These are phyloP conservation scores for Taurulus bubalis DNA, from an alignment of 2,113 vertebrate species.

Conservation along the genomic window DNA sequence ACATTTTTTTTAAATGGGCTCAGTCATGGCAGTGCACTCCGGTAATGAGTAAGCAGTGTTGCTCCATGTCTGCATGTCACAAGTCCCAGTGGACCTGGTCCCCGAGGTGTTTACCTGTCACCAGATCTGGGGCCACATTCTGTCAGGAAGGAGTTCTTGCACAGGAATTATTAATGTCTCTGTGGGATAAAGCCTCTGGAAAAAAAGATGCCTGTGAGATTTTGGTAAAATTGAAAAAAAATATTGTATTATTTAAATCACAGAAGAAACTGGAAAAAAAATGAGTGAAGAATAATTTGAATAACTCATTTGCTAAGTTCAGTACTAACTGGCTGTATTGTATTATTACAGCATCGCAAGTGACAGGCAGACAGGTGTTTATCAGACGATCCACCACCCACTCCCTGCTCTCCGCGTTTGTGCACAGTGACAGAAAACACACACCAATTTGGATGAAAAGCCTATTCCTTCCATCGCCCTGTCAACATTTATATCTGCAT, in stretches of 20 bases:
- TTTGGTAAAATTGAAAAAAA: not conserved
- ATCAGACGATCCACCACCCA: constrained; percentile 12
- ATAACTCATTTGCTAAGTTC: not conserved
- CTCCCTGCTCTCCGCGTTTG: constrained; percentile 3
- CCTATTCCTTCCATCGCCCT: not conserved
- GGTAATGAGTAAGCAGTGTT: constrained; percentile 33
- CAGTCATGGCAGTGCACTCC: not conserved
- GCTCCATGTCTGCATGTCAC: constrained; percentile 25
- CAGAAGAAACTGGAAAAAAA: not conserved
- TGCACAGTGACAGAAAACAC: constrained; percentile 12
- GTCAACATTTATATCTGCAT: constrained; percentile 19
- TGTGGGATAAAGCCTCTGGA: not conserved
- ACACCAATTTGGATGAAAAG: constrained; percentile 19
- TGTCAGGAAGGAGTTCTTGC: constrained; percentile 8
- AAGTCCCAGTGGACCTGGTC: constrained; percentile 35
- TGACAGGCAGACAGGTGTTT: constrained; percentile 24
- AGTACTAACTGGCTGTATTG: not conserved
- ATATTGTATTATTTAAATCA: not conserved
- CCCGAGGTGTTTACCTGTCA: constrained; percentile 36
- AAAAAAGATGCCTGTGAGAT: not conserved
- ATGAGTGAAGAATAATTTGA: not conserved
- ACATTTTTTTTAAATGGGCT: constrained; percentile 3
- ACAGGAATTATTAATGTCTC: constrained; percentile 10
- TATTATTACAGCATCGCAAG: not conserved
- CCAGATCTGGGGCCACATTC: constrained; percentile 14